Evolutionary conservation across 2,797 vertebrate genomes (phyloP), one percentile per base, ranked within the genome.

Genomic region (Melanotaenia nigrans): DNA sequence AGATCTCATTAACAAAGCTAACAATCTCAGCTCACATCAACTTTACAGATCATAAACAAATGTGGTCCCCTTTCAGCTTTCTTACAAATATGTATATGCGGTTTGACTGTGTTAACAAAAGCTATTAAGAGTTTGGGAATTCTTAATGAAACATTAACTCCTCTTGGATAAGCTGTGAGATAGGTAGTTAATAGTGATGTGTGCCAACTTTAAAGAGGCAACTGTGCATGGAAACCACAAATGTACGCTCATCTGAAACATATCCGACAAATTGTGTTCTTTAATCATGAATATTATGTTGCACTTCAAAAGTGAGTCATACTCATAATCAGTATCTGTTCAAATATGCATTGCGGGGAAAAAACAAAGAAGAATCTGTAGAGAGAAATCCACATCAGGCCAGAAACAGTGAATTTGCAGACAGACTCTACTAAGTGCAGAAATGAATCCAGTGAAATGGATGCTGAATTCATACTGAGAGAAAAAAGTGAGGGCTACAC

Each of bases 1-100:
- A 6, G 4, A 73, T 69, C 73, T 58, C 56, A 75, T 70, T 38
- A 79, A 82, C 54, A 73, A 71, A 81, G 64, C 54, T 49, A 61
- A 81, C 49, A 61, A 49, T 57, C 20, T 65, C 61, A 84, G 62
- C 61, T 73, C 62, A 71, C 60, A 57, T 63, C 61, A 77, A 49
- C 78, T 77, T 75, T 69, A 71, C 3, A 62, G 42, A 65, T 14
- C 38, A 55, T 30, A 60, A 70, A 64, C 54, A 64, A 75, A 77
- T 67, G 33, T 32, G 35, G 28, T 72, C 4, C 25, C 45, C 64
- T 40, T 75, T 33, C 12, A 47, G 28, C 11, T 25, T 33, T 38
- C 54, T 58, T 77, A 30, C 20, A 72, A 74, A 70, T 57, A 54
- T 0, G 38, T 60, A 35, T 73, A 11, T 25, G 16, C 56, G 30